Evolutionary conservation across 1,140 invertebrate genomes (phyloP).

Genomic region (Aphelenchoides fujianensis): DNA sequence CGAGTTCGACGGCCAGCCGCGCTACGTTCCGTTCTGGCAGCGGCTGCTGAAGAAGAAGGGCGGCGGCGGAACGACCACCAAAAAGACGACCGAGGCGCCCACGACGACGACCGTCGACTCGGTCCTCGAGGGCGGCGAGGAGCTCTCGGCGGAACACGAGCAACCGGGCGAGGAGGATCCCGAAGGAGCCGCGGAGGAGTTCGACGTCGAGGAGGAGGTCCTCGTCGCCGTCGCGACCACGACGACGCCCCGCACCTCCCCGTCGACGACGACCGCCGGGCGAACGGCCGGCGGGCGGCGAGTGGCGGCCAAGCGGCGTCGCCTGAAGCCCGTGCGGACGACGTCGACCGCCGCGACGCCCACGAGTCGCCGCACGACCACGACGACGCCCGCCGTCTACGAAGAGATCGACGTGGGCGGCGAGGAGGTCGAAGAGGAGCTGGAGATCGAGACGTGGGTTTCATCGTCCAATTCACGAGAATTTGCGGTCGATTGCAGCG

Average conservation of each 20-base stretch:
- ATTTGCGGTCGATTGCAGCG: not conserved
- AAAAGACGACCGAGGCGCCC: slow-evolving; percentile 11
- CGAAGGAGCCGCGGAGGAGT: slow-evolving; percentile 16
- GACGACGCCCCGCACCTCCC: not conserved
- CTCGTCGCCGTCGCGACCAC: slow-evolving; percentile 8
- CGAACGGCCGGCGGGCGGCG: not conserved
- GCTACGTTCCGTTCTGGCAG: slow-evolving; percentile 59
- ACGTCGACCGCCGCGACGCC: not conserved
- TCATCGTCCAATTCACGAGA: not conserved
- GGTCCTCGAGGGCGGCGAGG: slow-evolving; percentile 20
- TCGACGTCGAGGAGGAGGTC: slow-evolving; percentile 16
- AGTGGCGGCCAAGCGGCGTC: slow-evolving; percentile 6
- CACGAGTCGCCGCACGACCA: not conserved
- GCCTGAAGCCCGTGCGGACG: not conserved
- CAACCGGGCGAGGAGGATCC: not conserved
- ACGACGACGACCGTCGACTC: slow-evolving; percentile 32
- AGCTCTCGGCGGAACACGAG: slow-evolving; percentile 23
- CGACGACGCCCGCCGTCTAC: slow-evolving; percentile 10
- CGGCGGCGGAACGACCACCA: slow-evolving; percentile 34
- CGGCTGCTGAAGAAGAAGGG: slow-evolving; percentile 40
- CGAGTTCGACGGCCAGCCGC: slow-evolving; percentile 39
- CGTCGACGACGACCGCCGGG: not conserved
- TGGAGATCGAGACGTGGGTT: not conserved
- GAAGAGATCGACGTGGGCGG: not conserved
- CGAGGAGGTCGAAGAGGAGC: slow-evolving; percentile 31